These are phyloP conservation scores for Troilus luridus DNA, from an alignment of 2,888 invertebrate genomes.

Conservation along the genomic window DNA sequence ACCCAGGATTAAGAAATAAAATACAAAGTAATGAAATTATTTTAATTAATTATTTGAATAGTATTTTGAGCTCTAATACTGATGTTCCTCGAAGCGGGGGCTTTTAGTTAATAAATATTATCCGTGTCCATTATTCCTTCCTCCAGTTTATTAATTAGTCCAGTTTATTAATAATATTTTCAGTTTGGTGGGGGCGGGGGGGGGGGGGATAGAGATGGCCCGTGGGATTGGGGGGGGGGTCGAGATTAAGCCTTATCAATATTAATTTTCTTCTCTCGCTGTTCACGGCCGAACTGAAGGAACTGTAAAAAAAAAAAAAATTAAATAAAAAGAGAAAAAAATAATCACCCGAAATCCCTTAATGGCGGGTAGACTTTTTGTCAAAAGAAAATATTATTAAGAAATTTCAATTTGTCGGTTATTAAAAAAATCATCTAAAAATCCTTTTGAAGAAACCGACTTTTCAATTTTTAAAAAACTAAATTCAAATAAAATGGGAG, in stretches of 20 bases:
- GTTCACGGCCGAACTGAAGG: neutral
- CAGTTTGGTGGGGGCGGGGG: neutral
- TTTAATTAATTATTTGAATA: no score
- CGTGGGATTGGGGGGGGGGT: neutral
- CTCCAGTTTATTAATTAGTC: conserved; percentile 3
- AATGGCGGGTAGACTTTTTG: neutral
- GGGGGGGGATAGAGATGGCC: neutral
- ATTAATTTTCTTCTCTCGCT: neutral
- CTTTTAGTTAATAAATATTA: neutral
- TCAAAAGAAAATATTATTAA: neutral
- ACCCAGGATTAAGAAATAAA: no score
- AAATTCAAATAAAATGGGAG: neutral
- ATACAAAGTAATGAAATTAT: no score
- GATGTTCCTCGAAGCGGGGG: neutral
- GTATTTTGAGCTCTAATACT: neutral
- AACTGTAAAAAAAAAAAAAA: neutral
- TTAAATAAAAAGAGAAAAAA: no score
- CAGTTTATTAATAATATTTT: neutral
- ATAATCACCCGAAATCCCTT: neutral
- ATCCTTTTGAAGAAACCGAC: neutral
- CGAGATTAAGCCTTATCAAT: conserved; percentile 14
- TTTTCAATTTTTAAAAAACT: neutral
- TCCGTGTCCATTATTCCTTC: neutral
- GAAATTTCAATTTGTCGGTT: conserved; percentile 1
- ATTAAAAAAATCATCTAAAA: neutral